Base-by-base conservation (phyloP, 2,113 vertebrate species). In the Heliornis fulica region DNA sequence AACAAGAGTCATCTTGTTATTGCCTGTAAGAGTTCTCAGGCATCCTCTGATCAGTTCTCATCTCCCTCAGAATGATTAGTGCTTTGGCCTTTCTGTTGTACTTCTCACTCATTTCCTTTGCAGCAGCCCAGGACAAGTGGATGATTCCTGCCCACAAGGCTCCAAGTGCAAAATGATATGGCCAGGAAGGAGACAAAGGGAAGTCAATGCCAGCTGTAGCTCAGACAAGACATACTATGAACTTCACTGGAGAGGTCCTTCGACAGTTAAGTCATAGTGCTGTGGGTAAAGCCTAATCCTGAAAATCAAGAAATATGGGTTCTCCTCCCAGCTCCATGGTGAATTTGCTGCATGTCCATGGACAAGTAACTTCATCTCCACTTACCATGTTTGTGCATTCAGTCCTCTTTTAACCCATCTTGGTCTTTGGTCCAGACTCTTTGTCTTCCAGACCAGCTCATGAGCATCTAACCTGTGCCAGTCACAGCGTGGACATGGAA, bases 41-140 rank as follows among this genome's bases (percentile, higher is more conserved):
- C 64, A 45, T 23, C 46, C 29, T 82, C 68, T 32, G 31, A 46
- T 28, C 70, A 66, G 17, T 43, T 70, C 53, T 87, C 38, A 9
- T 41, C 25, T 64, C 25, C 9, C 43, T 59, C 64, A 68, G 74
- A 75, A 59, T 32, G 9, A 31, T 53, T 15, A n/a, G 43, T 12
- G 10, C 13, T 38, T 80, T 84, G 43, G 74, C 50, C 34, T 53
- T 79, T 61, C 54, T 72, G 16, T 46, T 81, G 43, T n/a, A 36
- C 32, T 46, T 53, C 61, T 78, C 65, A 63, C 7, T 60, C 50
- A 14, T 94, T 91, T 57, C 89, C 72, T 95, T 95, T 66, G 34
- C 92, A 93, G 89, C 82, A 96, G 59, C 63, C 48, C 79, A 60
- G 66, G 80, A 88, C 64, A 71, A n/a, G 29, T 45, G 63, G 66